A percentile compares a stretch with the other conserved stretches of the same genome.
phyloP scores from a whole-genome alignment of 1,140 invertebrate species.

The Tetraneura akinire region DNA sequence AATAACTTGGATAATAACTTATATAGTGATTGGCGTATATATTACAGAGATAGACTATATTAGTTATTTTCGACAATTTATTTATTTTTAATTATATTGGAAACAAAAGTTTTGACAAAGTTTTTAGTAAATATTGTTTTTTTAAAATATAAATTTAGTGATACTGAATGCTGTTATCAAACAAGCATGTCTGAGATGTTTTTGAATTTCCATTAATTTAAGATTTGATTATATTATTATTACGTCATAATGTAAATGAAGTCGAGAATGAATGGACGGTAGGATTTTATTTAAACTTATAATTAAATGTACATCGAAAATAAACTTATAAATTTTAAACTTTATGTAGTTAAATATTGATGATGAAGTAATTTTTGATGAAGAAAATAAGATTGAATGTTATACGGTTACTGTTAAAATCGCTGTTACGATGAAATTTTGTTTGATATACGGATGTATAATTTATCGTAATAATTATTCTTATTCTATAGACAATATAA shows the following conservation, averaged over 20 bases:
- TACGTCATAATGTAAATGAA: not conserved
- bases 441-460: too few species aligned
- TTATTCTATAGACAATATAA: too few species aligned
- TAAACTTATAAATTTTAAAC: not conserved
- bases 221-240: not conserved
- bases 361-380: not conserved
- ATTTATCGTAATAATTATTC: too few species aligned
- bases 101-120: not conserved
- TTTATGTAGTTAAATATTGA: not conserved
- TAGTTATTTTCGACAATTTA: too few species aligned
- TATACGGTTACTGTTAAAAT: not conserved
- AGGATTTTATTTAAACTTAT: not conserved
- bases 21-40: too few species aligned
- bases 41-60: too few species aligned
- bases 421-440: not conserved
- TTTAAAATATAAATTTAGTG: not conserved
- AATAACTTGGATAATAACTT: too few species aligned
- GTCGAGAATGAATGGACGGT: not conserved
- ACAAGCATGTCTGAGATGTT: not conserved
- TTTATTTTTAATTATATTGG: not conserved
- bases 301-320: not conserved
- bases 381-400: not conserved
- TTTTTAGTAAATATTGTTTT: not conserved
- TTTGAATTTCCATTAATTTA: not conserved
- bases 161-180: not conserved